phyloP scores from a whole-genome alignment of 2,888 invertebrate genomes.

The Hemicrepidius hirtus region DNA sequence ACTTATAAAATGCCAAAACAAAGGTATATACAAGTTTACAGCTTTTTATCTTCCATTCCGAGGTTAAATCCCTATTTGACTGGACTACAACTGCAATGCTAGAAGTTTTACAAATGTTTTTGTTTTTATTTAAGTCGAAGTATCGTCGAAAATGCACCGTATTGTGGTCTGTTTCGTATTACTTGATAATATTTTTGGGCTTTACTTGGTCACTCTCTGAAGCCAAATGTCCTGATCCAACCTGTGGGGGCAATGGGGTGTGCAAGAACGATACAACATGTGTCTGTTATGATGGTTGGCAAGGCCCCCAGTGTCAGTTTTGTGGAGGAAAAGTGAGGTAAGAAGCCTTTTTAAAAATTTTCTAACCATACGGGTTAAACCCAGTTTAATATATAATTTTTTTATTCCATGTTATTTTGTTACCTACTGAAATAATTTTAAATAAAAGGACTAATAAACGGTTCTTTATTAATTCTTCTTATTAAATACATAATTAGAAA shows the following conservation, averaged over 20 bases:
- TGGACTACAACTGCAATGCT: constrained; percentile 88
- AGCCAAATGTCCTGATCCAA: constrained; percentile 68
- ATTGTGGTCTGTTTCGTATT: constrained; percentile 70
- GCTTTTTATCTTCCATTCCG: too few relatives aligned
- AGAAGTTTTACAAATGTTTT: constrained; percentile 89
- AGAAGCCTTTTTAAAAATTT: constrained; percentile 60
- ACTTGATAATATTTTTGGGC: constrained; percentile 61
- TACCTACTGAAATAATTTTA: too few relatives aligned
- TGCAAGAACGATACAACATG: constrained; percentile 92
- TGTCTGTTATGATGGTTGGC: constrained; percentile 94
- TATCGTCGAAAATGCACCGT: constrained; percentile 84
- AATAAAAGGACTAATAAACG: too few relatives aligned
- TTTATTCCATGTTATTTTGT: too few relatives aligned
- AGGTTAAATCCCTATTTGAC: too few relatives aligned
- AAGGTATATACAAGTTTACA: too few relatives aligned
- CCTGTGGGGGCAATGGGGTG: constrained; percentile 76
- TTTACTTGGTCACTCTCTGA: constrained; percentile 58
- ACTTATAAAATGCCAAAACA: too few relatives aligned
- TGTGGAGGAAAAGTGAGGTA: constrained; percentile 96
- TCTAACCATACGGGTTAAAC: too few relatives aligned
- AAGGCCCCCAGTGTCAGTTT: constrained; percentile 93
- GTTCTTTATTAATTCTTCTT: too few relatives aligned
- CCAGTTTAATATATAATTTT: too few relatives aligned
- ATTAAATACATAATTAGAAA: too few relatives aligned
- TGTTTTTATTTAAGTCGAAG: constrained; percentile 89